Evolutionary conservation across 2,113 vertebrate species (phyloP).

Genomic region (Corydoras maculifer): DNA sequence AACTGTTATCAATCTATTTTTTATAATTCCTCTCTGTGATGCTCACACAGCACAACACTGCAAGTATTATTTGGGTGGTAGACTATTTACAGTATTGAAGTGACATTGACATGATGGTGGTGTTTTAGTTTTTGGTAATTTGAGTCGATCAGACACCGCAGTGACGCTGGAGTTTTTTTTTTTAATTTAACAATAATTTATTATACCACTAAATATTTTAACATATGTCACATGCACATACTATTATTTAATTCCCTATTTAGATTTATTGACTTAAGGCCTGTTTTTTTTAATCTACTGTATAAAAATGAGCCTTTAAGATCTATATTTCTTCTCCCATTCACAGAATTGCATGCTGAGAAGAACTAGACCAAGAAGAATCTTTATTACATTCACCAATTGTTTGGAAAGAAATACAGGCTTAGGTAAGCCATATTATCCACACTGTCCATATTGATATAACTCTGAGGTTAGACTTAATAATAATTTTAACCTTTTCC

Average conservation of each 20-base stretch:
- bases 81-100: too few species aligned
- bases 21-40: too few species aligned
- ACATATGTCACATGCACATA: too few species aligned
- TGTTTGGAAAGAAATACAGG: conserved; percentile 20
- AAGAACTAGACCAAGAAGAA: conserved; percentile 17
- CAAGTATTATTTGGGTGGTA: too few species aligned
- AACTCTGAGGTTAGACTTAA: background rate
- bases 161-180: background rate
- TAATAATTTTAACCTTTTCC: conserved; percentile 2
- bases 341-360: conserved; percentile 14
- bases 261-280: too few species aligned
- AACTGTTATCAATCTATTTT: too few species aligned
- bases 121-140: background rate
- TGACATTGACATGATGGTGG: background rate
- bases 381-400: conserved; percentile 4
- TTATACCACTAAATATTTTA: too few species aligned
- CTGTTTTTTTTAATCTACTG: too few species aligned
- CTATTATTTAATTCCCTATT: too few species aligned
- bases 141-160: background rate
- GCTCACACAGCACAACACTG: too few species aligned
- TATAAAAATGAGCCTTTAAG: background rate
- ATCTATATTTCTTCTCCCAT: background rate
- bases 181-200: background rate
- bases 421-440: conserved; percentile 25
- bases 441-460: background rate